Conservation (phyloP, 1,140 invertebrate genomes). For the Lordiphosa collinella region DNA sequence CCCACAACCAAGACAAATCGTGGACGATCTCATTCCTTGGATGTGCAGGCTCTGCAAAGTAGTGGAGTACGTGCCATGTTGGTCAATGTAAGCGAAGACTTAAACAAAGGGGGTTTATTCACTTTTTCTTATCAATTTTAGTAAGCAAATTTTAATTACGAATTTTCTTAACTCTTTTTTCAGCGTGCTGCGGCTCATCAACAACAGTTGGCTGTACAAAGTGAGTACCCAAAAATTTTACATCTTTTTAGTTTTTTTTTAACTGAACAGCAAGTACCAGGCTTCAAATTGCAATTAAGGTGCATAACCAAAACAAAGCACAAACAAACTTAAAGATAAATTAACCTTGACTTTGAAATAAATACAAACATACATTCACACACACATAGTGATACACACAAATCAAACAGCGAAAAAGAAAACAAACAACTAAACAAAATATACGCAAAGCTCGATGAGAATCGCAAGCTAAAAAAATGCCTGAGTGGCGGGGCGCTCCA, state of each 20-base stretch:
- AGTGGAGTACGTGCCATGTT: conserved; percentile 83
- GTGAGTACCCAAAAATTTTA: conserved; percentile 80
- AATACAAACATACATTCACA: neutral
- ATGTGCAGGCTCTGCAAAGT: conserved; percentile 86
- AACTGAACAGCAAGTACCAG: conserved; percentile 61
- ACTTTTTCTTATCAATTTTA: neutral
- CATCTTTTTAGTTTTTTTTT: conserved; percentile 9
- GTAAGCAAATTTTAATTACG: neutral
- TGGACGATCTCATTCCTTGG: conserved; percentile 86
- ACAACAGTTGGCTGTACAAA: conserved; percentile 82
- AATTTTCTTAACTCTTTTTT: conserved; percentile 80
- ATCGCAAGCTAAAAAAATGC: neutral
- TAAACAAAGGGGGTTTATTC: neutral
- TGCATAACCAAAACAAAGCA: conserved; percentile 8
- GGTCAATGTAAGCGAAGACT: conserved; percentile 38
- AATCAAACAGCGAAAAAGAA: conserved; percentile 13
- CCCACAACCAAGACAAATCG: conserved; percentile 61
- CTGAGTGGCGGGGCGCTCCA: conserved; percentile 2
- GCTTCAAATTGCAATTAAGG: conserved; percentile 3
- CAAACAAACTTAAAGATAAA: conserved; percentile 32
- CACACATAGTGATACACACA: neutral
- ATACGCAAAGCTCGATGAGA: neutral
- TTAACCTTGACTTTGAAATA: conserved; percentile 71
- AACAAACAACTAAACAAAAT: conserved; percentile 6
- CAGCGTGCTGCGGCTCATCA: conserved; percentile 85